Conservation (phyloP, 1,140 invertebrate genomes). For the Thaumatotibia leucotreta region DNA sequence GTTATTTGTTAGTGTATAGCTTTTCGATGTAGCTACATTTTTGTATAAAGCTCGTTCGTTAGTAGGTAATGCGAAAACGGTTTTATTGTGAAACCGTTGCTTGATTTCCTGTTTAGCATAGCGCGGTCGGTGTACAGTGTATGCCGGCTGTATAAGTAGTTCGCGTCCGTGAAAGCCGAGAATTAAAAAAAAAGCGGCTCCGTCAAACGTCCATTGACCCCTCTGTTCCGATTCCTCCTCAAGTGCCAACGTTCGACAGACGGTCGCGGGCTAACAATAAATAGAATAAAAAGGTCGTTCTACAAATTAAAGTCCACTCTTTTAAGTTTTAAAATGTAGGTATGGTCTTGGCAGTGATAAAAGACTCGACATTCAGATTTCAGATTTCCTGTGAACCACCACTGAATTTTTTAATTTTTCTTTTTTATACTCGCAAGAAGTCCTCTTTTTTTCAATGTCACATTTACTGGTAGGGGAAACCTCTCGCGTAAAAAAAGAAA, state of each 20-base stretch:
- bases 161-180: neutral
- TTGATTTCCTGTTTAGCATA: neutral
- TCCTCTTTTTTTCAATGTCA: no score
- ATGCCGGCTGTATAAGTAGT: neutral
- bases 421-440: no score
- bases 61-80: conserved; percentile 16
- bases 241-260: conserved; percentile 55
- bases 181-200: neutral
- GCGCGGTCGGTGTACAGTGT: neutral
- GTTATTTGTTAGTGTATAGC: conserved; percentile 50
- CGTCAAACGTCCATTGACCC: conserved; percentile 3
- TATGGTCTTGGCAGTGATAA: conserved; percentile 25
- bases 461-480: no score
- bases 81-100: conserved; percentile 21
- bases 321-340: neutral
- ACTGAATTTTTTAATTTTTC: no score
- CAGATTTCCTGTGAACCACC: no score
- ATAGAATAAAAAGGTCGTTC: conserved; percentile 24
- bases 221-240: conserved; percentile 39
- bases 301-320: neutral
- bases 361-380: no score
- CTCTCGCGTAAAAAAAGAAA: no score
- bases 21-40: conserved; percentile 50
- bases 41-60: conserved; percentile 32
- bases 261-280: conserved; percentile 33